Conservation (phyloP, 92 coral and sea anemone species). For the Epizoanthus ramosus region DNA sequence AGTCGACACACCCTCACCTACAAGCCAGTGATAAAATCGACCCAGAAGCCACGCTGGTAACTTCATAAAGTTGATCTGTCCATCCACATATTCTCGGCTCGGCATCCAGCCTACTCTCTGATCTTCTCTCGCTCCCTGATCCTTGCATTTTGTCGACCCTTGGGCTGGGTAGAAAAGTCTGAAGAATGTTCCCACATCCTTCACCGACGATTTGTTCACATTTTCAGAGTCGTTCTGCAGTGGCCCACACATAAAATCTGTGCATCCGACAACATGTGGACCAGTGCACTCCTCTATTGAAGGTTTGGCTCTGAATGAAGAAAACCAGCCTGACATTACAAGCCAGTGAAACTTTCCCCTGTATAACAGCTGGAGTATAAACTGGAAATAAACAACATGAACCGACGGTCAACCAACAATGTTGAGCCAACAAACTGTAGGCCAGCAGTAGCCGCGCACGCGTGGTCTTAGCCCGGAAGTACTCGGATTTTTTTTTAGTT, state of each 20-base stretch:
- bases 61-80: conserved; percentile 71
- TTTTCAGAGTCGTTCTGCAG: conserved; percentile 2
- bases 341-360: not conserved
- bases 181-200: conserved; percentile 55
- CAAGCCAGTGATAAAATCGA: conserved; percentile 69
- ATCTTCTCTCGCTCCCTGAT: conserved; percentile 21
- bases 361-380: too few relatives aligned
- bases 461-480: not conserved
- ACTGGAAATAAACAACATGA: too few relatives aligned
- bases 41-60: conserved; percentile 83
- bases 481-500: not conserved
- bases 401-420: too few relatives aligned
- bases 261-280: conserved; percentile 80
- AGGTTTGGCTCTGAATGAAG: conserved; percentile 59
- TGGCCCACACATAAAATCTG: conserved; percentile 82
- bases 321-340: conserved; percentile 70
- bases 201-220: conserved; percentile 4
- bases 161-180: conserved; percentile 82
- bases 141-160: not conserved
- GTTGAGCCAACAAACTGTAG: not conserved
- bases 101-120: conserved; percentile 72
- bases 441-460: conserved; percentile 20
- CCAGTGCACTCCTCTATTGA: conserved; percentile 71
- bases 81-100: conserved; percentile 73
- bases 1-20: conserved; percentile 57